A percentile compares a stretch with the other conserved stretches of the same genome.
Evolutionary conservation across 2,888 invertebrate genomes (phyloP).

Genomic region (Synanthedon myopaeformis): DNA sequence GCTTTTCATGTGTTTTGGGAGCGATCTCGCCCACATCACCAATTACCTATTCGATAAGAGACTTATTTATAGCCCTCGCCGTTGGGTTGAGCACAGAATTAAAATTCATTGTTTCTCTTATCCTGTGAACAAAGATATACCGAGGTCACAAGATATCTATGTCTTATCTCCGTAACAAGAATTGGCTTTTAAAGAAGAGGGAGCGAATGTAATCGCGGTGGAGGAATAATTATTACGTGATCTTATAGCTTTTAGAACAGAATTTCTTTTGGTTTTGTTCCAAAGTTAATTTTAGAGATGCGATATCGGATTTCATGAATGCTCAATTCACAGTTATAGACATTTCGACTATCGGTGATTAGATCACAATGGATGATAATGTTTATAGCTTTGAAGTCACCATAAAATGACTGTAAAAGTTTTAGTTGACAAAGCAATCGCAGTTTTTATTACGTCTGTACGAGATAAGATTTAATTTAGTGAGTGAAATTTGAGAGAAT

Average conservation of each 20-base stretch:
- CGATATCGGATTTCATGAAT: slow-evolving; percentile 37
- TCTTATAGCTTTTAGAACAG: slow-evolving; percentile 31
- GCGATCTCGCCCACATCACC: slow-evolving; percentile 55
- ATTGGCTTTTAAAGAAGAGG: slow-evolving; percentile 61
- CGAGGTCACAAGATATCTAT: slow-evolving; percentile 59
- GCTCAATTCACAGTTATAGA: slow-evolving; percentile 17
- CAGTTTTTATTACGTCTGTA: background rate
- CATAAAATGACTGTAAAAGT: slow-evolving; percentile 30
- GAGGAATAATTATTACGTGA: slow-evolving; percentile 44
- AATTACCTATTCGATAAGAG: slow-evolving; percentile 66
- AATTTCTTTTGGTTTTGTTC: slow-evolving; percentile 27
- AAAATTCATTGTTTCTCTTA: slow-evolving; percentile 68
- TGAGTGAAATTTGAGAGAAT: background rate
- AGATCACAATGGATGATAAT: slow-evolving; percentile 33
- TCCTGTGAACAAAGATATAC: slow-evolving; percentile 54
- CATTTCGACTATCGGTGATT: slow-evolving; percentile 24
- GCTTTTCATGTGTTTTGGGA: slow-evolving; percentile 28
- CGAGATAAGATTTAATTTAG: background rate
- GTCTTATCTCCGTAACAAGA: slow-evolving; percentile 60
- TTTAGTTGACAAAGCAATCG: slow-evolving; percentile 8
- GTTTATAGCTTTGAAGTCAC: slow-evolving; percentile 34
- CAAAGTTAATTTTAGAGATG: slow-evolving; percentile 22
- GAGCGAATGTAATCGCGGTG: slow-evolving; percentile 33
- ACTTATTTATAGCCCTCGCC: slow-evolving; percentile 50
- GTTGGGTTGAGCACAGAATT: slow-evolving; percentile 43